A percentile compares a stretch with the other conserved stretches of the same genome.
phyloP scores from a whole-genome alignment of 2,113 vertebrate genomes.

The Campylorhamphus procurvoides region DNA sequence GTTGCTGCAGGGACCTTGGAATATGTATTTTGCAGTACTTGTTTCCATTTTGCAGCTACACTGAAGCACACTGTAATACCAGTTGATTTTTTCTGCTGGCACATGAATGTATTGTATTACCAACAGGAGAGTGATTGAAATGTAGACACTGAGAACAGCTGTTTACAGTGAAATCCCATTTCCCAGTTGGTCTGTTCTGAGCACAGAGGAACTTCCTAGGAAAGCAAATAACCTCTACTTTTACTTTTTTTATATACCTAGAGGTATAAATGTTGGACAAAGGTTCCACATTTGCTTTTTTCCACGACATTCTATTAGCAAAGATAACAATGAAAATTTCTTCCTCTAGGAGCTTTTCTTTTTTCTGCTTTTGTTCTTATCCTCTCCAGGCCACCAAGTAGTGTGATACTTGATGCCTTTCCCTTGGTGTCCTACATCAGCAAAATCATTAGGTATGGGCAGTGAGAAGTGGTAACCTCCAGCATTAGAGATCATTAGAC shows the following conservation, averaged over 20 bases:
- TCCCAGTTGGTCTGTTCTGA: not conserved
- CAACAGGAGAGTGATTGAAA: not conserved
- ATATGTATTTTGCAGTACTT: not conserved
- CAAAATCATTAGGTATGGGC: not conserved
- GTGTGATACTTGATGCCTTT: not conserved
- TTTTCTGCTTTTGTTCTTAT: not conserved
- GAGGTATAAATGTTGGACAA: not conserved
- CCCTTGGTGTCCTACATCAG: not conserved
- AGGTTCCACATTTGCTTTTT: not conserved
- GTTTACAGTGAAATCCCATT: not conserved
- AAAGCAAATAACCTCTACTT: not conserved
- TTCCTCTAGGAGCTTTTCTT: not conserved
- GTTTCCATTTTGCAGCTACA: slow-evolving; percentile 20
- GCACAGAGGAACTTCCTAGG: not conserved
- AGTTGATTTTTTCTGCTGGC: not conserved
- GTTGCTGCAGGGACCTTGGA: not conserved
- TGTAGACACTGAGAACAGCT: not conserved
- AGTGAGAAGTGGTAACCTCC: not conserved
- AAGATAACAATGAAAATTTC: not conserved
- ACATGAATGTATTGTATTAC: not conserved
- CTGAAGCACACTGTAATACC: not conserved
- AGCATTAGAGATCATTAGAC: not conserved
- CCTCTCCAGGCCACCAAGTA: not conserved
- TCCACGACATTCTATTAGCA: not conserved
- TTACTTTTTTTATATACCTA: not conserved